These are phyloP conservation scores for Margarornis squamiger DNA, from an alignment of 2,797 vertebrate genomes.

Conservation along the genomic window DNA sequence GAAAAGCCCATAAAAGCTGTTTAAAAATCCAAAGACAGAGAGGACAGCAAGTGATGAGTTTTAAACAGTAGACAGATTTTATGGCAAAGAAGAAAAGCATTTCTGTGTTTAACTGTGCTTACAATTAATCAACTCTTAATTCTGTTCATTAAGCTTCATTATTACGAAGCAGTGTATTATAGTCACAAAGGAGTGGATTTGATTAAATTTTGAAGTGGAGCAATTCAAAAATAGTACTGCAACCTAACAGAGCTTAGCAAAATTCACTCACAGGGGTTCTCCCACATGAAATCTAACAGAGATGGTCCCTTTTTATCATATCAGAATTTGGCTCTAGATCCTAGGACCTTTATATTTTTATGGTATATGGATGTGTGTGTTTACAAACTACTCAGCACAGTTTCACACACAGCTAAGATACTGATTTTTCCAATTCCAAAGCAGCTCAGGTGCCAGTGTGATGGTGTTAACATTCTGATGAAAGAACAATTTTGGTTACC, in stretches of 20 bases:
- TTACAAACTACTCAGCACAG: neutral
- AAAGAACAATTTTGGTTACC: neutral
- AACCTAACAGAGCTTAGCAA: neutral
- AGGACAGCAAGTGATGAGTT: neutral
- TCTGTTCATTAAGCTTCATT: constrained; percentile 65
- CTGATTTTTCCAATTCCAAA: neutral
- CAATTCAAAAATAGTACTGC: neutral
- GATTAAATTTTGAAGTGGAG: constrained; percentile 54
- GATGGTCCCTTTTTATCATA: neutral
- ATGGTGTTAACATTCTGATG: accelerated
- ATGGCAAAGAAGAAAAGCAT: constrained; percentile 24
- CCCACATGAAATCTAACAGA: neutral
- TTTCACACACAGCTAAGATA: neutral
- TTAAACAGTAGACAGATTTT: constrained; percentile 53
- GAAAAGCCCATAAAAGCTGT: neutral
- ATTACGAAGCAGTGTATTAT: constrained; percentile 37
- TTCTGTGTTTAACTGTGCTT: constrained; percentile 62
- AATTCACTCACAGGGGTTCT: neutral
- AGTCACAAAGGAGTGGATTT: constrained; percentile 49
- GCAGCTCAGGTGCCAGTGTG: neutral
- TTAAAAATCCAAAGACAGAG: neutral
- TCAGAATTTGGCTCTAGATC: neutral
- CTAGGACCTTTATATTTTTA: neutral
- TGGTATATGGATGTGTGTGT: neutral
- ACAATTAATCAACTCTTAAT: constrained; percentile 70